Percentiles rank a stretch among this genome's conserved stretches.
Conservation (phyloP, 2,113 vertebrate species). For the Lepus europaeus region DNA sequence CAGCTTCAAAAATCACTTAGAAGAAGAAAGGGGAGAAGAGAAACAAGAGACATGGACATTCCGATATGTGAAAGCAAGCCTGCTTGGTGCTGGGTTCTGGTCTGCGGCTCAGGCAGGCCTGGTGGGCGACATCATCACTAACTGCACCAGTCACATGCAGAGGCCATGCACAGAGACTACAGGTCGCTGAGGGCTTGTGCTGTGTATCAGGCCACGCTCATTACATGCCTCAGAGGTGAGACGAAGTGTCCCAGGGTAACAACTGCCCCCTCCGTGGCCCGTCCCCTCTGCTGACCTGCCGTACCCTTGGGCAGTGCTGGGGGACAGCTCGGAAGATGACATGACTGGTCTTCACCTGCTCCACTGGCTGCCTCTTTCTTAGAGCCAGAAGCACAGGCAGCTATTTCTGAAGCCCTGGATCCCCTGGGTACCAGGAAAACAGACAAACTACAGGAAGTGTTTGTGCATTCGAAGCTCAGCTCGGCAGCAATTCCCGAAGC, state of each 20-base stretch:
- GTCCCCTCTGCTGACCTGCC: conserved; percentile 39
- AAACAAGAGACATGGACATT: neutral
- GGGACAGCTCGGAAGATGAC: neutral
- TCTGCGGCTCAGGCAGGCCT: neutral
- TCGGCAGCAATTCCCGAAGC: conserved; percentile 24
- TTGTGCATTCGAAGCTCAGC: conserved; percentile 58
- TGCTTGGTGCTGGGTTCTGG: neutral
- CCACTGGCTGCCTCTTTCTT: conserved; percentile 53
- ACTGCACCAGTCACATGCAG: neutral
- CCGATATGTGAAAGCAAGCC: neutral
- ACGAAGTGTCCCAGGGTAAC: neutral
- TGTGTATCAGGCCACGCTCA: conserved; percentile 72
- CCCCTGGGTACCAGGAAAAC: conserved; percentile 43
- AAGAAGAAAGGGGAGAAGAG: neutral
- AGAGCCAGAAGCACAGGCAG: conserved; percentile 24
- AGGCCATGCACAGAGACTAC: neutral
- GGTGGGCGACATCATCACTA: fast-evolving
- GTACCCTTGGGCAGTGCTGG: neutral
- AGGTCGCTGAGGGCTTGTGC: conserved; percentile 52
- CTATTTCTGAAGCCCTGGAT: conserved; percentile 37
- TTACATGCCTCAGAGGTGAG: neutral
- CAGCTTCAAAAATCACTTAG: neutral
- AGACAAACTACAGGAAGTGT: conserved; percentile 3
- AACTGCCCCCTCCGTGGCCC: neutral
- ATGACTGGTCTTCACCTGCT: conserved; percentile 55